These are phyloP conservation scores for Tiliqua scincoides DNA, from an alignment of 2,113 vertebrate species.

Conservation along the genomic window DNA sequence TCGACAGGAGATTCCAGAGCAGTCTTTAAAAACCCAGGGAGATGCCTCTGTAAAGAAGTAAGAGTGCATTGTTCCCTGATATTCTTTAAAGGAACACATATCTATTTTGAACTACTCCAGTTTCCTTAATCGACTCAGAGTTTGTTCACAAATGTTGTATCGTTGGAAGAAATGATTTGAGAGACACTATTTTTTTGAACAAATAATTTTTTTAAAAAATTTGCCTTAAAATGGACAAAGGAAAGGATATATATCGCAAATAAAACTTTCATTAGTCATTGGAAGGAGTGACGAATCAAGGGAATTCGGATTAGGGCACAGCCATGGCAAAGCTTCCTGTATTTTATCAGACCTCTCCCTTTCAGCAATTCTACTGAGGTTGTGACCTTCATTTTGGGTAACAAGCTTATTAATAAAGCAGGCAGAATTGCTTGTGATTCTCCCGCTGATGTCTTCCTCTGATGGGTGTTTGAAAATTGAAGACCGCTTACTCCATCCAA, in stretches of 20 bases:
- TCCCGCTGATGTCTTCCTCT: background rate
- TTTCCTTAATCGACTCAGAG: conserved; percentile 19
- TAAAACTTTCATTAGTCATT: conserved; percentile 70
- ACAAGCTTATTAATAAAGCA: background rate
- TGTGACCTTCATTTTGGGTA: background rate
- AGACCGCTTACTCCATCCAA: background rate
- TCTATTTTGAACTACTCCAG: conserved; percentile 34
- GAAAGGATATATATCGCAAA: conserved; percentile 56
- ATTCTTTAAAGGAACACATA: accelerated
- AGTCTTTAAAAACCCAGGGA: background rate
- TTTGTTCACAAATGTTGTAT: background rate
- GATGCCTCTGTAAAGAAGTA: conserved; percentile 37
- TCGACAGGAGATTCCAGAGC: conserved; percentile 55
- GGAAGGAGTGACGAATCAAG: conserved; percentile 65
- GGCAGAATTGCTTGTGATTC: background rate
- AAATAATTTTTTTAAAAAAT: too few relatives aligned
- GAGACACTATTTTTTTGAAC: too few relatives aligned
- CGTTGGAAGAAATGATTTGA: background rate
- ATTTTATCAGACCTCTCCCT: background rate
- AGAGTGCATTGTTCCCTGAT: conserved; percentile 30
- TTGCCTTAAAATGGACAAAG: conserved; percentile 45
- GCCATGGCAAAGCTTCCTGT: background rate
- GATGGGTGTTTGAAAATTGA: background rate
- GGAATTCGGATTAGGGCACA: conserved; percentile 38
- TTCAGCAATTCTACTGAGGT: background rate